A percentile compares a stretch with the other conserved stretches of the same genome.
These are phyloP conservation scores for Lissocephala sabroskyi DNA, from an alignment of 2,888 invertebrate genomes.

Conservation along the genomic window DNA sequence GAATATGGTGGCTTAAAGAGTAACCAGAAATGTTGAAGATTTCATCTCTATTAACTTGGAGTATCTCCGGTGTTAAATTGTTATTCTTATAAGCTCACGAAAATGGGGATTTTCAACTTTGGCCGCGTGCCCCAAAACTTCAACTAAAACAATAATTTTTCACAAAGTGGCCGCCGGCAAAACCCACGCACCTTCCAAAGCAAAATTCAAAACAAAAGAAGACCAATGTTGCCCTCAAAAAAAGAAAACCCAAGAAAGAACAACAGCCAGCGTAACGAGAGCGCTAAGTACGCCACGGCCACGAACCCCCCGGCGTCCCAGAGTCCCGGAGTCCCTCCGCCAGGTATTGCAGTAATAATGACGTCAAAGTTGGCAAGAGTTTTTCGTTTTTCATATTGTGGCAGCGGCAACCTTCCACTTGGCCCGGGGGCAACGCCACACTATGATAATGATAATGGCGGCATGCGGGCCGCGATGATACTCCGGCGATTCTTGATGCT, in stretches of 20 bases:
- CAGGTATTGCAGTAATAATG: slow-evolving; percentile 46
- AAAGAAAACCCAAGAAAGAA: no score
- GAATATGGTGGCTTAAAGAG: neutral
- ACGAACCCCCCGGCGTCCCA: no score
- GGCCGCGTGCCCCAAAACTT: slow-evolving; percentile 23
- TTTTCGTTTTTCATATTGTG: slow-evolving; percentile 44
- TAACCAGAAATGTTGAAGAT: no score
- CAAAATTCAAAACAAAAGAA: slow-evolving; percentile 15
- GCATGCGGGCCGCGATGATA: slow-evolving; percentile 26
- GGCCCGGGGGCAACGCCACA: slow-evolving; percentile 3
- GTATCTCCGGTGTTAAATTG: no score
- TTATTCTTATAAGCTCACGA: neutral
- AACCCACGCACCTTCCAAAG: neutral
- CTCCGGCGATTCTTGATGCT: slow-evolving; percentile 1
- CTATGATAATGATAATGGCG: slow-evolving; percentile 54
- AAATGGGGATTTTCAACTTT: neutral
- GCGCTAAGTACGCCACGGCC: slow-evolving; percentile 21
- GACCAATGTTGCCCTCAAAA: no score
- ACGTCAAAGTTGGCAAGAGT: slow-evolving; percentile 55
- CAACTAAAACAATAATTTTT: slow-evolving; percentile 5
- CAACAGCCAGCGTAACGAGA: no score
- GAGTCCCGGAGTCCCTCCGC: no score
- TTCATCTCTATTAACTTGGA: no score
- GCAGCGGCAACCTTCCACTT: slow-evolving; percentile 1
- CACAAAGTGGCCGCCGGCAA: no score